Percentiles rank a stretch among this genome's conserved stretches.
phyloP scores from a whole-genome alignment of 2,888 invertebrate species.

The Volucella inanis region DNA sequence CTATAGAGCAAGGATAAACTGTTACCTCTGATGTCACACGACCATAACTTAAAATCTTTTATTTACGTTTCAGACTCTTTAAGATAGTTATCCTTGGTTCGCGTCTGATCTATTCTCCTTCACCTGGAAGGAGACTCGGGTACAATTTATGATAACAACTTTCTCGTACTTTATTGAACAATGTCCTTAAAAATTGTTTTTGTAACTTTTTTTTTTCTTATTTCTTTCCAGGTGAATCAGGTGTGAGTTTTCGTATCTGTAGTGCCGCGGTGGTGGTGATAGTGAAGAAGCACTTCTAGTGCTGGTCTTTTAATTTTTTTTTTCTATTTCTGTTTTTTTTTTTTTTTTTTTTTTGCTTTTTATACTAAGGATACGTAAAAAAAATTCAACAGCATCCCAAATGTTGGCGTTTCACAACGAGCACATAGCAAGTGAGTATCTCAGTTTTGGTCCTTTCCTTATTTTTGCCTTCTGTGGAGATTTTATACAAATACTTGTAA shows the following conservation, averaged over 20 bases:
- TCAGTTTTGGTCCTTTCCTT: conserved; percentile 22
- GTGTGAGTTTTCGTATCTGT: conserved; percentile 53
- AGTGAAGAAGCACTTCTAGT: conserved; percentile 46
- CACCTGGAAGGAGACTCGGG: conserved; percentile 30
- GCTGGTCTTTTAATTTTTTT: conserved; percentile 51
- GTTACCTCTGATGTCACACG: conserved; percentile 61
- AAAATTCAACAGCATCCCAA: conserved; percentile 76
- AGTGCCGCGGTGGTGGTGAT: conserved; percentile 20
- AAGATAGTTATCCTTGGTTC: conserved; percentile 27
- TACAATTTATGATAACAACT: conserved; percentile 66
- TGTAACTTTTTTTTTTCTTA: conserved; percentile 4
- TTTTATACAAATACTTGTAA: conserved; percentile 45
- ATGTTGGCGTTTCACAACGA: conserved; percentile 83
- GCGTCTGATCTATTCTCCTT: conserved; percentile 43
- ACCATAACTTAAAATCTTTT: conserved; percentile 65
- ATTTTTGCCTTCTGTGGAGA: conserved; percentile 33
- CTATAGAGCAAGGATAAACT: conserved; percentile 32
- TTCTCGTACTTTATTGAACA: conserved; percentile 67
- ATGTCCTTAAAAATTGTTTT: conserved; percentile 46
- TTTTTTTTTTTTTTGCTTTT: conserved; percentile 6
- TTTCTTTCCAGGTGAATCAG: conserved; percentile 66
- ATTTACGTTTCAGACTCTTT: conserved; percentile 52
- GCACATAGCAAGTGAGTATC: conserved; percentile 82
- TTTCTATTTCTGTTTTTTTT: background rate
- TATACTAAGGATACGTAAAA: conserved; percentile 55